phyloP scores from a whole-genome alignment of 2,888 invertebrate species.

The Autographa gamma region DNA sequence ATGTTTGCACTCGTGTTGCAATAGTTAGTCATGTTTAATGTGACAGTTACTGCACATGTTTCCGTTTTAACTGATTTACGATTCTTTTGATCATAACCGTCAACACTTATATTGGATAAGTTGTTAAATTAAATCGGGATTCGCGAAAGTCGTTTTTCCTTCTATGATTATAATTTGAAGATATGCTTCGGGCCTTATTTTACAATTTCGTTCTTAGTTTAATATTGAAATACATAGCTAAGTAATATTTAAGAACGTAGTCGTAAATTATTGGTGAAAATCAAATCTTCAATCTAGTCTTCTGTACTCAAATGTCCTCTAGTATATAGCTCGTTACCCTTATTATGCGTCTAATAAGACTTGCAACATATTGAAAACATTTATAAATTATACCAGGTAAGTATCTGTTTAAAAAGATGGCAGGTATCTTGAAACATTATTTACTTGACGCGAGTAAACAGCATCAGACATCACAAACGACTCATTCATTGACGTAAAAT shows the following conservation, averaged over 20 bases:
- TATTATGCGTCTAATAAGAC: no score
- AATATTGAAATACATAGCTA: no score
- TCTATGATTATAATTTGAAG: not conserved
- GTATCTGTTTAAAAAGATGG: no score
- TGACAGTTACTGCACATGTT: not conserved
- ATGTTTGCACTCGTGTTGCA: constrained; percentile 7
- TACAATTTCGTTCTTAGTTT: no score
- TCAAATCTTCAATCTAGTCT: no score
- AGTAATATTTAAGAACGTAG: no score
- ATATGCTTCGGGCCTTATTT: no score
- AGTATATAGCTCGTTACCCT: no score
- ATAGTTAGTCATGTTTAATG: constrained; percentile 8
- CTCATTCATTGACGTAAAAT: not conserved
- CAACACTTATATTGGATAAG: not conserved
- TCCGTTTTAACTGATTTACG: not conserved
- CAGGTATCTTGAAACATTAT: not conserved
- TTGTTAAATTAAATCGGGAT: not conserved
- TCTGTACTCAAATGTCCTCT: no score
- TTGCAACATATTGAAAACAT: no score
- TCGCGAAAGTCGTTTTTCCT: not conserved
- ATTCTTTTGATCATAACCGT: constrained; percentile 1
- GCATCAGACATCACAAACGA: not conserved
- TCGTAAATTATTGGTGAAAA: no score
- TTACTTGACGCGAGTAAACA: not conserved
- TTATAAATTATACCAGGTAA: no score